Evolutionary conservation across 2,888 invertebrate genomes (phyloP), one percentile per base, ranked within the genome.

Genomic region (Aphrophora alni): DNA sequence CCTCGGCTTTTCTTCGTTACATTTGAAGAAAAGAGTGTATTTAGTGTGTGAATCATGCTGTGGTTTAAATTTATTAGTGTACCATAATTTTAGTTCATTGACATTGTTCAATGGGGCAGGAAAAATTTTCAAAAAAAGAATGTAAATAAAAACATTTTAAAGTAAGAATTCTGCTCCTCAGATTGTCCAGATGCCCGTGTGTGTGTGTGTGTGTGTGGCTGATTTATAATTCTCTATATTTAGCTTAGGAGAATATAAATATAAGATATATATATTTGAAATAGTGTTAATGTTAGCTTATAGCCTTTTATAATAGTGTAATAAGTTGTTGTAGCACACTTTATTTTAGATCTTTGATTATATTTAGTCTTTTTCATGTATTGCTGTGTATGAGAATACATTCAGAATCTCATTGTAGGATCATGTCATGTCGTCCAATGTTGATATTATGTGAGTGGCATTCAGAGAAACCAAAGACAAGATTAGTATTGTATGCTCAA

Each of bases 311-410:
- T 59, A 59, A 21, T 59, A 59, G 59, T 44, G 21, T 59, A 59
- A n/a, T 44, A 44, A 44, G 59, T 59, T 59, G 14, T n/a, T 59
- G n/a, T 59, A 59, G 59, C 59, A 59, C 59, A 59, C 21, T 44
- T 25, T 71, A 78, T 51, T 78, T 78, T 78, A 78, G 78, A 78
- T 72, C 73, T 78, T 71, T 78, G 72, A 51, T 78, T 78, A 71
- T 72, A 73, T 72, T 72, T 78, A 78, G 78, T 72, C 38, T 51
- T 78, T 78, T 78, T 78, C 78, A 77, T 77, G 77, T 77, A 69
- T 21, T 68, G 68, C 24, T 69, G 44, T 44, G 17, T 44, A 44
- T 8, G 44, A 44, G 59, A 21, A 21, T 59, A 59, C 59, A 59
- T 59, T 21, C 59, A 21, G 59, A 59, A 59, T 59, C 59, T 59